Base-by-base conservation (phyloP, 1,140 invertebrate species). In the Heterodera carotae region DNA sequence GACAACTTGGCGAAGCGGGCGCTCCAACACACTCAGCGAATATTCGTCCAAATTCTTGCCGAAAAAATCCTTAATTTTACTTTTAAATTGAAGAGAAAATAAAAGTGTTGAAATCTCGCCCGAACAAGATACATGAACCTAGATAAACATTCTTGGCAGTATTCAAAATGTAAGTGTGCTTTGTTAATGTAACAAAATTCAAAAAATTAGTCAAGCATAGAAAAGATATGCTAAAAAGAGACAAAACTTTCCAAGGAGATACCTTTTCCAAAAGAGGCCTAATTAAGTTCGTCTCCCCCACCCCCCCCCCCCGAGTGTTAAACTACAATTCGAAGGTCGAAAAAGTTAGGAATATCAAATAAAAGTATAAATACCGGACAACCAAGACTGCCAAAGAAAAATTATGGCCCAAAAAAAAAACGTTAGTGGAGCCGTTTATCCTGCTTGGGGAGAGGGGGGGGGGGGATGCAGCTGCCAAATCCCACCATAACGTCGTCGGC, bases 401-500 rank as follows among this genome's bases (percentile, higher is more conserved):
- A 75, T 10, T 39, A 43, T 43, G 6, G 6, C 39, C 22, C 5
- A 56, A 18, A 56, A 56, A 56, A 56, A 22, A 15, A 56, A 22
- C 48, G 48, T 56, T 56, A 15, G 18, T 56, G 22, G 48, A 22
- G 22, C 12, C 12, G 6, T 43, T 43, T 43, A 8, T 1, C 6
- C 18, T 62, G 8, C n/a, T 62, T 22, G 18, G 60, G 29, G n/a
- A 18, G 60, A 18, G 29, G n/a, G 60, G 60, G 60, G 60, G 60
- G n/a, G 1, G 60, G 1, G 22, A 62, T 62, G 60, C 8, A 62
- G 60, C 2, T 22, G 60, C 29, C 29, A 18, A 18, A 29, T 18
- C 33, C 62, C 33, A 79, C 78, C 36, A 34, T 25, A 27, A 80
- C 22, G 18, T 79, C 78, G 25, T 81, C 18, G 0, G 78, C 78